phyloP scores from a whole-genome alignment of 2,113 vertebrate genomes.

The Microcebus ravelobensis region DNA sequence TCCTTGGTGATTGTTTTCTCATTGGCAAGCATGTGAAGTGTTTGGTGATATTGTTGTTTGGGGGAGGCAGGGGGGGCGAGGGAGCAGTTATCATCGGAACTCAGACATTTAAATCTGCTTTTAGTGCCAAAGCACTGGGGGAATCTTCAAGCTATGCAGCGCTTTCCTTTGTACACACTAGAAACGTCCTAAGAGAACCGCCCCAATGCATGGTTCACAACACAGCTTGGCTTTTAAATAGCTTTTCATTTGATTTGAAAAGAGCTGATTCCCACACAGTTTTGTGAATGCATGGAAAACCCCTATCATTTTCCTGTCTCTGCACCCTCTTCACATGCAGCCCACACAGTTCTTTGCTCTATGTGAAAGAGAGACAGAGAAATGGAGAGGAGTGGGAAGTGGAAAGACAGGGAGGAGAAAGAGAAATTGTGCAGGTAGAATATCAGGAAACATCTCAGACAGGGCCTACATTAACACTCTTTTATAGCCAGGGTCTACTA shows the following conservation, averaged over 20 bases:
- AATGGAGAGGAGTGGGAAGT: not conserved
- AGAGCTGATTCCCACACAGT: constrained; percentile 27
- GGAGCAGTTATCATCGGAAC: not conserved
- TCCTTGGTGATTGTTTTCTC: not conserved
- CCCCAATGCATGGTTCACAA: not conserved
- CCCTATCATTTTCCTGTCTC: constrained; percentile 62
- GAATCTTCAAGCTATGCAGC: not conserved
- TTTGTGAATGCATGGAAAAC: constrained; percentile 57
- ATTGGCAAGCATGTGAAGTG: not conserved
- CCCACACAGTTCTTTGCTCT: constrained; percentile 19
- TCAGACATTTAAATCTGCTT: constrained; percentile 3
- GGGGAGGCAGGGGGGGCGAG: not conserved
- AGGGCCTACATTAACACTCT: too few relatives aligned
- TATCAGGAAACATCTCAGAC: not conserved
- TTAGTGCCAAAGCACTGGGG: not conserved
- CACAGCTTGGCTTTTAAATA: constrained; percentile 33
- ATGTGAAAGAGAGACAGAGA: not conserved
- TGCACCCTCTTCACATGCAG: not conserved
- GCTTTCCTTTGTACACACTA: not conserved
- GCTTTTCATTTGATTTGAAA: constrained; percentile 39
- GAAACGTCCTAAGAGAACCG: not conserved
- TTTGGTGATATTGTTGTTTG: not conserved
- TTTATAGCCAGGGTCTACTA: not conserved
- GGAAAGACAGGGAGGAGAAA: not conserved
- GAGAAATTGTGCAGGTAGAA: not conserved